Evolutionary conservation across 2,797 vertebrate species (phyloP).

Genomic region (Halcyon leucocephala): DNA sequence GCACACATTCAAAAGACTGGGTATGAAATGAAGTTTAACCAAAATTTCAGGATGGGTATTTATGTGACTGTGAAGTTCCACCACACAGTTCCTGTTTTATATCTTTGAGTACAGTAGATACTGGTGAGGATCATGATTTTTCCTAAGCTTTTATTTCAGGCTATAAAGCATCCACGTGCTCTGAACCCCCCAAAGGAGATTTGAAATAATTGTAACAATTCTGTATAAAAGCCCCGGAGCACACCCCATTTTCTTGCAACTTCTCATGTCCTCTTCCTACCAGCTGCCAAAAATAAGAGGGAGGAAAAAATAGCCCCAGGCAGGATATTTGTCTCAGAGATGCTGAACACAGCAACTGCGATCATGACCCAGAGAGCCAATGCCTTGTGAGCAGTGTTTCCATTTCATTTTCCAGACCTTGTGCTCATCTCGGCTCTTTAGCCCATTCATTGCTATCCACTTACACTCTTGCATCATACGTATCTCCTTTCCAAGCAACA

Average conservation of each 20-base stretch:
- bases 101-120: neutral
- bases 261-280: neutral
- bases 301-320: neutral
- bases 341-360: accelerated
- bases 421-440: neutral
- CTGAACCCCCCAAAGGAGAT: neutral
- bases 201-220: neutral
- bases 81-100: neutral
- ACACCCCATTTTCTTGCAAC: neutral
- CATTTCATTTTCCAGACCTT: constrained; percentile 40
- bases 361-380: neutral
- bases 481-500: neutral
- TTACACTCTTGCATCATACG: neutral
- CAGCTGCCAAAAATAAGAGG: constrained; percentile 1
- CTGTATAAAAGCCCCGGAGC: neutral
- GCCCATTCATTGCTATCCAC: neutral
- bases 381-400: neutral
- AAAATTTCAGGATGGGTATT: neutral
- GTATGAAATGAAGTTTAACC: neutral
- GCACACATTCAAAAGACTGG: neutral
- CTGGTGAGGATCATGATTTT: neutral
- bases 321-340: neutral
- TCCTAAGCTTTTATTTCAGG: neutral
- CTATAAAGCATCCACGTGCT: neutral
- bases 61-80: neutral